A percentile compares a stretch with the other conserved stretches of the same genome.
These are phyloP conservation scores for Pachydiplax longipennis DNA, from an alignment of 2,888 invertebrate genomes.

Conservation along the genomic window DNA sequence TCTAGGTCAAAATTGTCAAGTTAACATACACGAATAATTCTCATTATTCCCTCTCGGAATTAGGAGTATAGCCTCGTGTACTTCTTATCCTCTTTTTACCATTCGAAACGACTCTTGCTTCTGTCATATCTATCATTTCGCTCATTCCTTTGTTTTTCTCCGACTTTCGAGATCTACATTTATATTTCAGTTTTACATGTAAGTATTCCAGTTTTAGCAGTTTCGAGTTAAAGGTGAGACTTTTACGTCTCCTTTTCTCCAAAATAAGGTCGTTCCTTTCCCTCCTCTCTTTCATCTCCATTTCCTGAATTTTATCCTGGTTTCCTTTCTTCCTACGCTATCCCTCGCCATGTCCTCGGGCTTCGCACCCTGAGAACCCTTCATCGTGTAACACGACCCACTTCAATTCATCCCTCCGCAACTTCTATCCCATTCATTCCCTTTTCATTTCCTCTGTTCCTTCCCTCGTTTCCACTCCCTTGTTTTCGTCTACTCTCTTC, in stretches of 20 bases:
- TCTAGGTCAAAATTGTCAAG: too few relatives aligned
- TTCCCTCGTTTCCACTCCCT: neutral
- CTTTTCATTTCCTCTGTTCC: neutral
- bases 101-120: too few relatives aligned
- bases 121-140: too few relatives aligned
- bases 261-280: neutral
- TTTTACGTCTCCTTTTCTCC: neutral
- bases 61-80: too few relatives aligned
- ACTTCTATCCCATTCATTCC: neutral
- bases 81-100: too few relatives aligned
- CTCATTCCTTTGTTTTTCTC: too few relatives aligned
- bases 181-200: too few relatives aligned
- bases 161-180: too few relatives aligned
- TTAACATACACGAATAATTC: too few relatives aligned
- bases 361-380: neutral
- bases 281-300: neutral
- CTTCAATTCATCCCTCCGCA: neutral
- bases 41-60: too few relatives aligned
- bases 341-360: too few relatives aligned
- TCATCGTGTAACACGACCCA: neutral
- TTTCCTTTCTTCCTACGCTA: neutral
- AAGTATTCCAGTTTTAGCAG: too few relatives aligned
- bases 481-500: neutral
- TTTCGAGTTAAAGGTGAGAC: neutral
- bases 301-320: neutral